Evolutionary conservation across 2,888 invertebrate genomes (phyloP), one percentile per base, ranked within the genome.

Genomic region (Homarus gammarus): DNA sequence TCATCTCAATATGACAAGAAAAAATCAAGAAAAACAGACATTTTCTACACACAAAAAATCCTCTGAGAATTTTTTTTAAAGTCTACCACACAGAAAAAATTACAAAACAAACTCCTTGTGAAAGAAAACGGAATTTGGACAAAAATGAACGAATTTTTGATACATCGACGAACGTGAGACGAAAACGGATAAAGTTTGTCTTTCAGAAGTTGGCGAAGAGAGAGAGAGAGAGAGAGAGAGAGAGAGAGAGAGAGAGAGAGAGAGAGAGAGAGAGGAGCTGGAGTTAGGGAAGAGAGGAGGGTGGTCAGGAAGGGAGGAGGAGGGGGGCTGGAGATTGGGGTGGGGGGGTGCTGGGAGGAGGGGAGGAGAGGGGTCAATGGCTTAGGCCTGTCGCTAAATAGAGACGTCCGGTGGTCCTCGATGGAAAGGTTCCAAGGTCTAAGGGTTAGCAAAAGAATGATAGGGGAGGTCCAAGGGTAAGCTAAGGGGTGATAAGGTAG

Each of bases 371-470:
- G 73, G 84, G 84, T 84, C 84, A 84, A n/a, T 61, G 84, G 56
- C 51, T 73, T 84, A 84, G 84, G 84, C 84, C 84, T 84, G 73
- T 56, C 73, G 56, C 38, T 84, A 84, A 84, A 84, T 84, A 84
- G 73, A 84, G 84, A 84, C 84, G 70, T 84, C 73, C 61, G 51
- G 33, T 33, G 73, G 83, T 51, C 18, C 8, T 61, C 61, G 2
- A 33, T 22, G 36, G 79, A 61, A 22, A 27, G 6, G 40, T 44
- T 12, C 27, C 27, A 36, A 15, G 31, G 77, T 15, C 22, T 27
- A 64, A 75, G 22, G 10, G 44, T 10, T 2, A 31, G 22, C 38
- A 27, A 44, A 61, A 18, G 31, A 22, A 22, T 51, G 44, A 40
- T 33, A 44, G 22, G 56, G 33, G n/a, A 49, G 40, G 31, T n/a